Evolutionary conservation across 2,797 vertebrate genomes (phyloP), one percentile per base, ranked within the genome.

Genomic region (Geotrypetes seraphini): DNA sequence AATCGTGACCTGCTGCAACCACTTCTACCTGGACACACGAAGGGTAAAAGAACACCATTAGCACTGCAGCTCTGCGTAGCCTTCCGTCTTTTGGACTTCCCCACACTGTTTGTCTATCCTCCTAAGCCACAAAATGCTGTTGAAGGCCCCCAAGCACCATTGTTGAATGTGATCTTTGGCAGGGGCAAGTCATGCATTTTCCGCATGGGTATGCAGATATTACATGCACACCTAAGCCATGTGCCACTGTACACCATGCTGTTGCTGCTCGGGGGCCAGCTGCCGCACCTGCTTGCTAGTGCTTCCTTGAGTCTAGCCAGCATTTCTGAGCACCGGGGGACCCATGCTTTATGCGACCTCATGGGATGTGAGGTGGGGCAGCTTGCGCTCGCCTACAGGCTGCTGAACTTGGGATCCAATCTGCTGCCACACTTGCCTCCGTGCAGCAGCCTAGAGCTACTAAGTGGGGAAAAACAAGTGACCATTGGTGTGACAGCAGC

Each of bases 181-280:
- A 85, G 82, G 60, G 92, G 90, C 56, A 96, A 96, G 66, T 86
- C 79, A 3, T 96, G 90, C 43, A 61, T 93, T 24, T 91, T 95
- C 54, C 79, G 83, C 58, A 81, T 87, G 53, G 57, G 48, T 7
- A 50, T 80, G 14, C 45, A 48, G 26, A 53, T 71, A 1, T 62
- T 91, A 22, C 66, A 70, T 13, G 16, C 23, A 7, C 77, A 78
- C 8, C 64, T 91, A 0, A 43, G 47, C 2, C 47, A 43, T 36
- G 78, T 54, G 0, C 88, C 88, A 10, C 79, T 95, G 4, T 73
- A 74, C 19, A 54, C 57, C 1, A 57, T 85, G 60, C 56, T 91
- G 4, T 12, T 36, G 3, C 62, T 90, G 16, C 59, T 91, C 7
- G 91, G 90, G 5, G 65, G 75, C 35, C 87, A 82, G 6, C 36